Evolutionary conservation across 2,888 invertebrate genomes (phyloP).

Genomic region (Macrophya annulata): DNA sequence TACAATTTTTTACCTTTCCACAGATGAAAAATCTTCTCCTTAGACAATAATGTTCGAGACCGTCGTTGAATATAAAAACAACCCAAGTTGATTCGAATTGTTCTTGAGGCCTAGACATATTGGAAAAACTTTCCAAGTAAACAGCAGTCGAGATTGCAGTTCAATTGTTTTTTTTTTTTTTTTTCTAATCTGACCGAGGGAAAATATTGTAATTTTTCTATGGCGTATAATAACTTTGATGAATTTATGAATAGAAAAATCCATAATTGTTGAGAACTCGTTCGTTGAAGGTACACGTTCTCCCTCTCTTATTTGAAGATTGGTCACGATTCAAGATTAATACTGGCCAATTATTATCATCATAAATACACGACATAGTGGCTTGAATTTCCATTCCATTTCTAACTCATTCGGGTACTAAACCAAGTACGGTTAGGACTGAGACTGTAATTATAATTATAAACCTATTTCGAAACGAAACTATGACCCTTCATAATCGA

Average conservation of each 20-base stretch:
- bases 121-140: too few species aligned
- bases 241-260: not conserved
- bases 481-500: not conserved
- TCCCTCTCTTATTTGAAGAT: not conserved
- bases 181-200: not conserved
- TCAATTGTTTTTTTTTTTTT: not conserved
- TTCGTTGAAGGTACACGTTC: not conserved
- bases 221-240: not conserved
- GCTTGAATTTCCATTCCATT: not conserved
- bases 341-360: not conserved
- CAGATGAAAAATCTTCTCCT: too few species aligned
- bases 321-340: not conserved
- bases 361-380: not conserved
- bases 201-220: not conserved
- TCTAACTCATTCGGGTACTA: not conserved
- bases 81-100: too few species aligned
- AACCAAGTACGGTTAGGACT: constrained; percentile 11
- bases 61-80: too few species aligned
- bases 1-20: too few species aligned
- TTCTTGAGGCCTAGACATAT: too few species aligned
- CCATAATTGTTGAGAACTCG: not conserved
- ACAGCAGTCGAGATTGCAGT: too few species aligned
- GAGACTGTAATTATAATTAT: not conserved
- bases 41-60: too few species aligned
- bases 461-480: not conserved